Base-by-base conservation (phyloP, 2,888 invertebrate genomes). In the Lumbricus terrestris region DNA sequence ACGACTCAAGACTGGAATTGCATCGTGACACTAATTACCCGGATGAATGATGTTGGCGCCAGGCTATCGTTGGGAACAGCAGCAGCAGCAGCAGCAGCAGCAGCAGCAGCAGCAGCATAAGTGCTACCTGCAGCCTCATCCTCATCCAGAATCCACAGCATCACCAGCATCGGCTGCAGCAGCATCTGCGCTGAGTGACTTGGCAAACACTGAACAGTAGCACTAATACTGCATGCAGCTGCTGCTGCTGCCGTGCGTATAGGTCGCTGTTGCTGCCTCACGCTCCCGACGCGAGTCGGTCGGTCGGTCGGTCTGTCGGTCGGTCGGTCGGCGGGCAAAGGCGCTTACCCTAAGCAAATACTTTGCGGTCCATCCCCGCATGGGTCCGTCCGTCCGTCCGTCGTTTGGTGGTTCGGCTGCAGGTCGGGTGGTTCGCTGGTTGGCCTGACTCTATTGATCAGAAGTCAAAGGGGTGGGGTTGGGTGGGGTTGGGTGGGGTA, bases 1-100 rank as follows among this genome's bases (percentile, higher is more conserved):
- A n/a, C n/a, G n/a, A n/a, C n/a, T n/a, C n/a, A n/a, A n/a, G 69
- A n/a, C 69, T 69, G 69, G 69, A 69, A 69, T 69, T 69, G 69
- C 69, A n/a, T 69, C 69, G 69, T 69, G 69, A 69, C 69, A 69
- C 69, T 69, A 69, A 69, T 69, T 69, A 69, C 69, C 69, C 69
- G 69, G 69, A 69, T 69, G 69, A 69, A 29, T 29, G 69, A 69
- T 69, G 69, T 15, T n/a, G 69, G 69, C 69, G 69, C 69, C 69
- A n/a, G 69, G 69, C n/a, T 69, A 69, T 69, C 69, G n/a, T n/a
- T n/a, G 69, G 8, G 29, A 69, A n/a, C 47, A 47, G 23, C 47
- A 23, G 20, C 20, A 47, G 47, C 23, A 47, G 23, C 47, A 23
- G 47, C 47, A 5, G 5, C 20, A 47, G 47, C 23, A 47, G 23